Evolutionary conservation across 2,888 invertebrate genomes (phyloP).

Genomic region (Disparrhopalites patrizii): DNA sequence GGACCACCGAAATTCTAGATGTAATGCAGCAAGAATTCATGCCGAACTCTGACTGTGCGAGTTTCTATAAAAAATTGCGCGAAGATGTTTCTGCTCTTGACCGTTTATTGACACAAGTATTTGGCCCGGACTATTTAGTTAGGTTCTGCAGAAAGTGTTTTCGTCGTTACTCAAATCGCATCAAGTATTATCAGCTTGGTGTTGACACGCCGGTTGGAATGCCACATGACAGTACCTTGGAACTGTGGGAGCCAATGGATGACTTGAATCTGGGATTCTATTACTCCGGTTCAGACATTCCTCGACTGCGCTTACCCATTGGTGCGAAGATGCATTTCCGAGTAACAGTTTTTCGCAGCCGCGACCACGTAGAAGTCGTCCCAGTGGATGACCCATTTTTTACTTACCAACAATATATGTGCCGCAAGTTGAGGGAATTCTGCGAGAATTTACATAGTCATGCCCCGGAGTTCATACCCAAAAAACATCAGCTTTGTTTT

Average conservation of each 20-base stretch:
- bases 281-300: not conserved
- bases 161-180: not conserved
- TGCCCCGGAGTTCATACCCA: not conserved
- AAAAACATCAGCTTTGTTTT: constrained; percentile 22
- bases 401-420: not conserved
- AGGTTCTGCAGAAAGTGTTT: not conserved
- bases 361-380: not conserved
- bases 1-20: no score
- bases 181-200: not conserved
- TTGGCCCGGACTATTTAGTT: not conserved
- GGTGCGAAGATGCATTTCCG: not conserved
- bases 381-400: constrained; percentile 1
- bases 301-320: not conserved
- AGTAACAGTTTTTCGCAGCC: not conserved
- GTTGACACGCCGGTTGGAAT: not conserved
- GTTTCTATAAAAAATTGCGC: not conserved
- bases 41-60: not conserved
- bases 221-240: not conserved
- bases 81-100: not conserved
- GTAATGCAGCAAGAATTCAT: no score
- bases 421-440: constrained; percentile 3
- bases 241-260: no score
- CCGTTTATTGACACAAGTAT: not conserved
- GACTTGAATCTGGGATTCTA: no score
- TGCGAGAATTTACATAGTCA: not conserved